Evolutionary conservation across 2,888 invertebrate genomes (phyloP).

Genomic region (Sminthurinus aureus): DNA sequence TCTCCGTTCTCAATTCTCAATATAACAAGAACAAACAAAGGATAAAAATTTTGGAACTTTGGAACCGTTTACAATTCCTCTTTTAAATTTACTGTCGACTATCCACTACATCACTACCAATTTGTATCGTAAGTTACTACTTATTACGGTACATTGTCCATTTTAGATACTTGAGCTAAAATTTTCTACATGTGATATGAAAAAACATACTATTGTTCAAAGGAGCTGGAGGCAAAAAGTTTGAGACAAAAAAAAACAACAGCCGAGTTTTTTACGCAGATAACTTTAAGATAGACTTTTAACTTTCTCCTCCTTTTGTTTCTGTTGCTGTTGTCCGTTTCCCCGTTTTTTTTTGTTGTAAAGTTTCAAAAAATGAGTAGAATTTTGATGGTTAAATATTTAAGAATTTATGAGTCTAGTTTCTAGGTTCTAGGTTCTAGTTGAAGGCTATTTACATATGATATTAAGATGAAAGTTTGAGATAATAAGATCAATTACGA

Average conservation of each 20-base stretch:
- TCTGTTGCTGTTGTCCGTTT: background rate
- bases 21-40: too few species aligned
- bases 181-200: too few species aligned
- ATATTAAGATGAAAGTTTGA: constrained; percentile 19
- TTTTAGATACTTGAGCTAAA: too few species aligned
- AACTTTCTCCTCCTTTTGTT: background rate
- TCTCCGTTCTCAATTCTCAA: background rate
- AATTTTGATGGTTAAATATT: background rate
- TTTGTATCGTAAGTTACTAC: too few species aligned
- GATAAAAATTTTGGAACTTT: too few species aligned
- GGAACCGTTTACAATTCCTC: too few species aligned
- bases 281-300: too few species aligned
- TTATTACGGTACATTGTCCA: too few species aligned
- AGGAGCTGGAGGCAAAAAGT: background rate
- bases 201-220: too few species aligned
- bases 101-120: too few species aligned
- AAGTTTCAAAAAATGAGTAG: background rate
- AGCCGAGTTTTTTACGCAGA: background rate
- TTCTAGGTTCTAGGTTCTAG: background rate
- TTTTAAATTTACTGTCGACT: too few species aligned
- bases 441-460: constrained; percentile 18
- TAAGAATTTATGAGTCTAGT: constrained; percentile 6
- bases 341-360: background rate
- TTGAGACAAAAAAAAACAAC: background rate
- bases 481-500: constrained; percentile 18